These are phyloP conservation scores for Carterocephalus palaemon DNA, from an alignment of 2,888 invertebrate genomes.

Conservation along the genomic window DNA sequence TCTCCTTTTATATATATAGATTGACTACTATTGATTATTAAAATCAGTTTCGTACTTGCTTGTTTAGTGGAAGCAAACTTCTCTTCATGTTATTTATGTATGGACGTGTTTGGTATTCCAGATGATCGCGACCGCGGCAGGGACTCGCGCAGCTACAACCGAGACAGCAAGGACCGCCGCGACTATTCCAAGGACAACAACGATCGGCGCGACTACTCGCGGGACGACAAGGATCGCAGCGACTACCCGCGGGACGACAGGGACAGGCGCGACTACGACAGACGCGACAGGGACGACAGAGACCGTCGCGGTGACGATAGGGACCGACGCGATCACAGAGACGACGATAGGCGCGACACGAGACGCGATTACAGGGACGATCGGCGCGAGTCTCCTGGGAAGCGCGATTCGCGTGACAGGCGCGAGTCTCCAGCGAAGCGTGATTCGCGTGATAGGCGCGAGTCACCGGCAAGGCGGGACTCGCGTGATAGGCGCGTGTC, in stretches of 20 bases:
- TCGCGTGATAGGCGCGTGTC: slow-evolving; percentile 34
- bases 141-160: slow-evolving; percentile 65
- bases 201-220: slow-evolving; percentile 37
- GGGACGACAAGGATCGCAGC: slow-evolving; percentile 32
- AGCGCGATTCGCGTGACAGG: slow-evolving; percentile 32
- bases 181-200: slow-evolving; percentile 39
- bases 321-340: slow-evolving; percentile 42
- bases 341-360: slow-evolving; percentile 36
- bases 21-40: too few relatives aligned
- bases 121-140: slow-evolving; percentile 57
- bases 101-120: slow-evolving; percentile 27
- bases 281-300: slow-evolving; percentile 36
- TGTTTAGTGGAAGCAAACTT: too few relatives aligned
- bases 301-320: slow-evolving; percentile 39
- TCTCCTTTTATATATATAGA: too few relatives aligned
- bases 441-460: slow-evolving; percentile 35
- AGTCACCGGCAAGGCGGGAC: slow-evolving; percentile 30
- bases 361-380: slow-evolving; percentile 36
- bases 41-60: too few relatives aligned
- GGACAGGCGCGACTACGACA: slow-evolving; percentile 34
- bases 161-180: slow-evolving; percentile 43
- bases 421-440: slow-evolving; percentile 33
- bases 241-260: slow-evolving; percentile 34
- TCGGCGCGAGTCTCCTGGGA: slow-evolving; percentile 35
- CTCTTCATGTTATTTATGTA: neutral